phyloP scores from a whole-genome alignment of 2,797 vertebrate genomes.

The Rallus crepitans region DNA sequence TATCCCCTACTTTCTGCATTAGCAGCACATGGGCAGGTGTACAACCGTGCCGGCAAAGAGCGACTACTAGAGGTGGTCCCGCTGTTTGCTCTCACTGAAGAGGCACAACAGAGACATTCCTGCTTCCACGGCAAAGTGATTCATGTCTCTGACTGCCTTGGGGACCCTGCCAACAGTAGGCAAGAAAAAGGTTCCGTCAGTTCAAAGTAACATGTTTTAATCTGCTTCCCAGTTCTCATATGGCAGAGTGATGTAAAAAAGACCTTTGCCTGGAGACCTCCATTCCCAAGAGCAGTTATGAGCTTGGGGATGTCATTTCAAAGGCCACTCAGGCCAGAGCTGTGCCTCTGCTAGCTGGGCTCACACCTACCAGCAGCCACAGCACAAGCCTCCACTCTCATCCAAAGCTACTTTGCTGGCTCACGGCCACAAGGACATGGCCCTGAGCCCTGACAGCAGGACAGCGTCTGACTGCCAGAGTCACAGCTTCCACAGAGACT shows the following conservation, averaged over 20 bases:
- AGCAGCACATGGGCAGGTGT: not conserved
- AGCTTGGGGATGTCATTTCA: not conserved
- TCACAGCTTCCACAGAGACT: not conserved
- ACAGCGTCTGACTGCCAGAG: not conserved
- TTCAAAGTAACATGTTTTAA: not conserved
- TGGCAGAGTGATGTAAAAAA: not conserved
- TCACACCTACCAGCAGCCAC: not conserved
- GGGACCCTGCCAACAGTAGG: not conserved
- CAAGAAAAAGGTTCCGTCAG: not conserved
- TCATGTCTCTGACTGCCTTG: fast-evolving
- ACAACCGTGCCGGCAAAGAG: not conserved
- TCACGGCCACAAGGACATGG: not conserved
- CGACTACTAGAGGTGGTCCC: not conserved
- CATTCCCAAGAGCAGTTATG: not conserved
- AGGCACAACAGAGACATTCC: not conserved
- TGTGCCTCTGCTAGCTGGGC: not conserved
- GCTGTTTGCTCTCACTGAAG: not conserved
- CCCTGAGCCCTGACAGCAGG: not conserved
- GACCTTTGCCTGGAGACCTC: not conserved
- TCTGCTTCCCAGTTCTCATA: not conserved
- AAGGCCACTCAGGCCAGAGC: not conserved
- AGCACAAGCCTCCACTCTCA: not conserved
- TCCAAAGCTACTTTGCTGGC: not conserved
- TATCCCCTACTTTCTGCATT: not conserved
- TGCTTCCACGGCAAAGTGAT: fast-evolving